phyloP scores from a whole-genome alignment of 53 echinoderm and acorn worm species.

The Mesocentrotus franciscanus region DNA sequence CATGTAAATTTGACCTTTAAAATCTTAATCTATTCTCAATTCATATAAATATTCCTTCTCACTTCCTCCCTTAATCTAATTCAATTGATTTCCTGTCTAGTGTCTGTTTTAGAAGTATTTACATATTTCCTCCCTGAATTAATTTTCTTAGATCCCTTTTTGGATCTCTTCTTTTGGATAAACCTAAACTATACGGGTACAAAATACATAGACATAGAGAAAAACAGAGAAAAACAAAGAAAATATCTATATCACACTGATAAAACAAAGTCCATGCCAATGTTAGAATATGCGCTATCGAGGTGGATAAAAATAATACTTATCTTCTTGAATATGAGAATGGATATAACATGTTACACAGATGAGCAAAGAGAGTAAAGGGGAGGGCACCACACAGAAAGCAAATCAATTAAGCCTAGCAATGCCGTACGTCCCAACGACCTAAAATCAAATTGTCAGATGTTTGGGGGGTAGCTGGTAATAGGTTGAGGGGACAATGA shows the following conservation, averaged over 20 bases:
- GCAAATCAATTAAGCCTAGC: conserved; percentile 3
- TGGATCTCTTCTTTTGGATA: no score
- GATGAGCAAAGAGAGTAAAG: not conserved
- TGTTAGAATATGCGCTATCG: not conserved
- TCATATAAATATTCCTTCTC: not conserved
- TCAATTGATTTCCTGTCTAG: not conserved
- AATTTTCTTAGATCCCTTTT: not conserved
- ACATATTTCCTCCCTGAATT: not conserved
- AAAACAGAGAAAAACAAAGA: not conserved
- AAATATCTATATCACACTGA: not conserved
- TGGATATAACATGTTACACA: not conserved
- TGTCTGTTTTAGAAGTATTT: not conserved
- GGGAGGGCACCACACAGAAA: not conserved
- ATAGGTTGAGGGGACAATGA: conserved; percentile 23
- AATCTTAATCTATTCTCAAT: not conserved
- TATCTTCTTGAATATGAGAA: not conserved
- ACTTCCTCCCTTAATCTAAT: not conserved
- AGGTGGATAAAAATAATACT: not conserved
- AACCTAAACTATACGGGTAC: no score
- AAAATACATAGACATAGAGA: no score
- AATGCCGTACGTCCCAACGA: not conserved
- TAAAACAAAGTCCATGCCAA: not conserved
- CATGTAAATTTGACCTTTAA: not conserved
- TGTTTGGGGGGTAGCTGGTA: conserved; percentile 11
- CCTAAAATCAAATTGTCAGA: conserved; percentile 41